Base-by-base conservation (phyloP, 2,113 vertebrate genomes). In the Danionella cerebrum region DNA sequence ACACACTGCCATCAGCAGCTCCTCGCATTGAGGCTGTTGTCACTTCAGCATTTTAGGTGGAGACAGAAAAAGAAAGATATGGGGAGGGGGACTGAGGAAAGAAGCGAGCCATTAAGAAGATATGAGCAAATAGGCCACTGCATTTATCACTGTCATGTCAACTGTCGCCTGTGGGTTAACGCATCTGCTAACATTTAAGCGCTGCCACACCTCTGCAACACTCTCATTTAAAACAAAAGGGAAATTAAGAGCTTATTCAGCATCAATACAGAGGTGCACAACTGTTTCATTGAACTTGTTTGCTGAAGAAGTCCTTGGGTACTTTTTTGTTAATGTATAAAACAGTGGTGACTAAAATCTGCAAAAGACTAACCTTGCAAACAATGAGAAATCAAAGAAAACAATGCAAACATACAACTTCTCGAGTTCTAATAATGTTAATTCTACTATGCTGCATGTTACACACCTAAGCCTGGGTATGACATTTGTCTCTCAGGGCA, bases 121-220 rank as follows among this genome's bases (percentile, higher is more conserved):
- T 68, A 58, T 45, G 39, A 67, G 25, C 51, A 41, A 42, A 42
- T 41, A 59, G 48, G 55, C 29, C 33, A 38, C 25, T 58, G 36
- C 67, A 60, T 69, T 69, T 41, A 69, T 69, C 67, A 69, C n/a
- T 52, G 67, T 69, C 67, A 69, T 21, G 45, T 60, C 45, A 39
- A 24, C 45, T 13, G 33, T 22, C 13, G 24, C 42, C 58, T 42
- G 12, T 8, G 45, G 55, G 55, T 69, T 50, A 33, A 47, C 9
- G 22, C 29, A 16, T 44, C 54, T 41, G 22, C 14, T 29, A 29
- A 42, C 67, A 45, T 47, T 59, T 58, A 48, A 50, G 22, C 31
- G 45, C 44, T 41, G 13, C 19, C 55, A 60, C 6, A 39, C 19
- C 6, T 12, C 57, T 27, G 35, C 12, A 38, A n/a, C 19, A 38